Evolutionary conservation across 2,888 invertebrate genomes (phyloP), one percentile per base, ranked within the genome.

Genomic region (Pandemis corylana): DNA sequence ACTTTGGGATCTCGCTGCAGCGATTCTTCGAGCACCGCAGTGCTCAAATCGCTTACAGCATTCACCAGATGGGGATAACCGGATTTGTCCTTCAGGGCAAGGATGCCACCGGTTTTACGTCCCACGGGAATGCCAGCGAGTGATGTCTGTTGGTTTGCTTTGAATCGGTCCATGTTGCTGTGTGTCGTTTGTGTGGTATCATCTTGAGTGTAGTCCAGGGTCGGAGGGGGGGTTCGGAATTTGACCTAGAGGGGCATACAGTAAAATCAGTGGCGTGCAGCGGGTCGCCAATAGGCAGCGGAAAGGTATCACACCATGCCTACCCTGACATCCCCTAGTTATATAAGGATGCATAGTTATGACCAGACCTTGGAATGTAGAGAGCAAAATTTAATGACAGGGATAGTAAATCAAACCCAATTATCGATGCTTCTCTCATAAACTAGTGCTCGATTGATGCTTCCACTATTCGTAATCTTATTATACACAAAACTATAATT

Each of bases 71-170:
- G 95, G 0, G 95, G 95, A 79, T 95, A 95, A 0, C 95, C 95
- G 0, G 95, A 95, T 67, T 94, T 94, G 83, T 95, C 95, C 73
- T 95, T 95, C 3, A 95, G 85, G 0, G 94, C 93, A n/a, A 95
- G 91, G 15, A 95, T 95, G 15, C 95, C 95, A 9, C 94, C 95
- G 0, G 94, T 94, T 77, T 95, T 94, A 28, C 92, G 85, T 42
- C 94, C 94, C 0, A 93, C 75, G 0, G 94, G 94, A 0, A 94
- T 78, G 78, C 90, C 90, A 41, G 90, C 89, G n/a, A 94, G 85
- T 0, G 93, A 93, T 68, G 94, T 94, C 46, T 93, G 79, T 15
- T 80, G 81, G 10, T 61, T 64, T 3, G 44, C 36, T n/a, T 69
- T 68, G 41, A 69, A 53, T 42, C 75, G 77, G 6, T 72, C 72